Percentiles rank a stretch among this genome's conserved stretches.
phyloP scores from a whole-genome alignment of 2,888 invertebrate species.

The Scaptomyza parva region DNA sequence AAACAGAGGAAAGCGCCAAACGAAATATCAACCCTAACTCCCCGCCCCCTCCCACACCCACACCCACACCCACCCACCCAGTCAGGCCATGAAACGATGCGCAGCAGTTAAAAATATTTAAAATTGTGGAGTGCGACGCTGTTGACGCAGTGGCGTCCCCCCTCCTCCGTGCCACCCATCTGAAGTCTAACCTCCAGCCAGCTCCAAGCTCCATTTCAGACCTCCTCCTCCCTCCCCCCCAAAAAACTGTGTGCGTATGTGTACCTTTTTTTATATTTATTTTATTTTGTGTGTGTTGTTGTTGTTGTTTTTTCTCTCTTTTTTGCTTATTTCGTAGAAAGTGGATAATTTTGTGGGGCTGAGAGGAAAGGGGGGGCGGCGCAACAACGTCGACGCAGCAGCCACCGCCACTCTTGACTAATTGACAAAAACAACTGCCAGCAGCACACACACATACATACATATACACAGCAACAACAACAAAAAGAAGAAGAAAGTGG shows the following conservation, averaged over 20 bases:
- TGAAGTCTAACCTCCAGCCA: not conserved
- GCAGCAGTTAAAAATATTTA: conserved; percentile 80
- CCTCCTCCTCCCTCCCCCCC: conserved; percentile 7
- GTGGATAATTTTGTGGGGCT: not conserved
- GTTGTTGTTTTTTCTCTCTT: not conserved
- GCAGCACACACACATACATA: not conserved
- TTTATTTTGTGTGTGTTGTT: conserved; percentile 2
- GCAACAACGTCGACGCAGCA: conserved; percentile 6
- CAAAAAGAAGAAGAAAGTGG: not conserved
- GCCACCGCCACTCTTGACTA: conserved; percentile 70
- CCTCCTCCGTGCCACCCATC: too few relatives aligned
- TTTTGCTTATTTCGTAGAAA: conserved; percentile 8
- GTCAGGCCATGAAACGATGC: conserved; percentile 52
- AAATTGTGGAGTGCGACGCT: conserved; percentile 69
- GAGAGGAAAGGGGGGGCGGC: not conserved
- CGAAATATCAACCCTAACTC: conserved; percentile 60
- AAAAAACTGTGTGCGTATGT: conserved; percentile 68
- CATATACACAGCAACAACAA: not conserved
- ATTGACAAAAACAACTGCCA: conserved; percentile 72
- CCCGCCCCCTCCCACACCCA: conserved; percentile 18
- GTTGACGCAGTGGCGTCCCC: too few relatives aligned
- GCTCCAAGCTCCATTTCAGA: not conserved
- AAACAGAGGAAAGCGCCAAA: conserved; percentile 73
- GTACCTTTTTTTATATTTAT: conserved; percentile 20
- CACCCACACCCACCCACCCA: conserved; percentile 2